Conservation (phyloP, 2,888 invertebrate genomes). For the Ochropacha duplaris region DNA sequence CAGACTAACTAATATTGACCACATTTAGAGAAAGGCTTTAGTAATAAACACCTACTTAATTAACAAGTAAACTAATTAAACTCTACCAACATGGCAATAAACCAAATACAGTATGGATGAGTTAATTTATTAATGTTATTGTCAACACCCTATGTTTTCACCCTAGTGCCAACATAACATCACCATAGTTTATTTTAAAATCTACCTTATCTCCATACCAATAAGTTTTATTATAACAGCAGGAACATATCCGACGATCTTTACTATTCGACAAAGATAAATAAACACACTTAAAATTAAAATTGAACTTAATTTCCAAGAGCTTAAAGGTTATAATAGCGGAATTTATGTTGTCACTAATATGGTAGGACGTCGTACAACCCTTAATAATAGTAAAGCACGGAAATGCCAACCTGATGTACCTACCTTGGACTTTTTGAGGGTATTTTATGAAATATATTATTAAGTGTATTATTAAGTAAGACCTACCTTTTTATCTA, state of each 20-base stretch:
- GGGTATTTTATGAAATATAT: neutral
- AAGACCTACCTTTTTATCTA: neutral
- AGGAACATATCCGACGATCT: neutral
- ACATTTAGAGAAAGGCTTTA: neutral
- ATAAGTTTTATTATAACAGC: neutral
- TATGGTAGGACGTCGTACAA: constrained; percentile 26
- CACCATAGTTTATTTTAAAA: neutral
- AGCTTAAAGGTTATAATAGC: neutral
- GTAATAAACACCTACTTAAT: constrained; percentile 28
- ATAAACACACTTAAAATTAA: neutral
- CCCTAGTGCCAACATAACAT: neutral
- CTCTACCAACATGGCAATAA: constrained; percentile 28
- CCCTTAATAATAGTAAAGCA: constrained; percentile 30
- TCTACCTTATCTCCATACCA: neutral
- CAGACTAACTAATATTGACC: too few relatives aligned
- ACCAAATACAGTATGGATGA: constrained; percentile 18
- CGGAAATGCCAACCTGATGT: constrained; percentile 35
- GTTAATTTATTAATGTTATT: constrained; percentile 17
- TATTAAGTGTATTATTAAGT: neutral
- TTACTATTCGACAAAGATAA: neutral
- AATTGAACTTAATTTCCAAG: neutral
- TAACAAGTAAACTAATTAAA: constrained; percentile 21
- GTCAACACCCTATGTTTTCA: constrained; percentile 18
- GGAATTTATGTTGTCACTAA: constrained; percentile 20
- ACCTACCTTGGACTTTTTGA: constrained; percentile 18